Percentiles rank a stretch among this genome's conserved stretches.
These are phyloP conservation scores for Malurus cyaneus DNA, from an alignment of 2,113 vertebrate genomes.

Conservation along the genomic window DNA sequence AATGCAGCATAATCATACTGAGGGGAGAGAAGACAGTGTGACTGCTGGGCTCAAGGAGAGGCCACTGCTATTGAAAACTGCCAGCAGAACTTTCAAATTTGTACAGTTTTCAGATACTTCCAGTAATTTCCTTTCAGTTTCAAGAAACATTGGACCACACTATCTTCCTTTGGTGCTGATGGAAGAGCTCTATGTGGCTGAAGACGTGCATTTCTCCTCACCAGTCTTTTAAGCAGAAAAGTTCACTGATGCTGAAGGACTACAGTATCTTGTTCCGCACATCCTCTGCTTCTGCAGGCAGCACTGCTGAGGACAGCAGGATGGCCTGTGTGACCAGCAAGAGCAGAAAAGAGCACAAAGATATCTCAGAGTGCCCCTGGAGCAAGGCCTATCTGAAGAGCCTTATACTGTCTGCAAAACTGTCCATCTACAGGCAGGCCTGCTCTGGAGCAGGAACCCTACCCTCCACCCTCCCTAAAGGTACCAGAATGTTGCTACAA, in stretches of 20 bases:
- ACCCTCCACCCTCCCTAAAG: neutral
- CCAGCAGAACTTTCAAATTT: neutral
- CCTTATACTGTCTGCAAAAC: neutral
- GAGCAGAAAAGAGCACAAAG: neutral
- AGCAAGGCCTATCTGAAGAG: neutral
- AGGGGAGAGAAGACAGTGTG: neutral
- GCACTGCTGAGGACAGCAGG: neutral
- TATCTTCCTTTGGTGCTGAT: neutral
- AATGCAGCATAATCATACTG: neutral
- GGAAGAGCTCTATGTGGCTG: neutral
- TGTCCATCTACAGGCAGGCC: neutral
- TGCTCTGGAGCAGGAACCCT: fast-evolving
- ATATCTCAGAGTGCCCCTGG: neutral
- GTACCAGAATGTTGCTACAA: neutral
- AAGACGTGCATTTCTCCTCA: neutral
- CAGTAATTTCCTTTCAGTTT: neutral
- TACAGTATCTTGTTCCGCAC: fast-evolving
- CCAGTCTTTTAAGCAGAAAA: neutral
- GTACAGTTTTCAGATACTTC: neutral
- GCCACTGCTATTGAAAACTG: neutral
- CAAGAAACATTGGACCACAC: neutral
- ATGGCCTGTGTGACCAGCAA: neutral
- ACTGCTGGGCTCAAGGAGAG: fast-evolving
- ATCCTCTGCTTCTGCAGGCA: neutral
- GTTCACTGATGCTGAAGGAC: fast-evolving